Evolutionary conservation across 2,797 vertebrate species (phyloP), one percentile per base, ranked within the genome.

Genomic region (Xiphorhynchus erythropygius): DNA sequence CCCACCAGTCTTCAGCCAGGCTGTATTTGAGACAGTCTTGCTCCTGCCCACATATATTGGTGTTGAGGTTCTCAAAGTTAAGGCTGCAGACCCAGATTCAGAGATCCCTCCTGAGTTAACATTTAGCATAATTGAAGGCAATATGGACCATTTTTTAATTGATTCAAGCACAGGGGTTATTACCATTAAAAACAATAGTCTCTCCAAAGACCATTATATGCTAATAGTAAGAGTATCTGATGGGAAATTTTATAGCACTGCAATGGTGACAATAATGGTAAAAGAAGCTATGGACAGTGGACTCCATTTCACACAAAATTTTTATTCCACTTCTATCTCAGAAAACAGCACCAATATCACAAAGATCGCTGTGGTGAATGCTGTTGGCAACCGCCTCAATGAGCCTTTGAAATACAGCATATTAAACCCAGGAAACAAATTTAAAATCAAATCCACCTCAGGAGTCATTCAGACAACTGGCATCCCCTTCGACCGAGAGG

Each of bases 381-480:
- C 99, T 37, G 97, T 99, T 47, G 99, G 99, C 82, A 99, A 99
- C 93, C 99, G 97, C 62, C 98, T 99, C 63, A 99, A 99, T 12
- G 99, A 99, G 94, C 99, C 99, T 18, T 93, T 99, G 88, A 99
- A 98, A 87, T 99, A 99, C 65, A 98, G 97, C 37, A 98, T 99
- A 94, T 96, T 99, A 89, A 99, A 99, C 94, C 98, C 99, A 57
- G 99, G 99, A 41, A 98, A 98, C 62, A 98, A 98, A 74, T 99
- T 99, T 95, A 98, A 96, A 93, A 99, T 99, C 71, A 99, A 98
- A 77, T 97, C 98, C 73, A 99, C 99, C 37, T 99, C 99, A 42
- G 99, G 99, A 39, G 99, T 99, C 32, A 99, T 99, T 96, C 98
- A 99, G 96, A 99, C 99, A 37, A 98, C 99, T 2, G 99, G 99